Evolutionary conservation across 2,113 vertebrate genomes (phyloP), one percentile per base, ranked within the genome.

Genomic region (Mungos mungo): DNA sequence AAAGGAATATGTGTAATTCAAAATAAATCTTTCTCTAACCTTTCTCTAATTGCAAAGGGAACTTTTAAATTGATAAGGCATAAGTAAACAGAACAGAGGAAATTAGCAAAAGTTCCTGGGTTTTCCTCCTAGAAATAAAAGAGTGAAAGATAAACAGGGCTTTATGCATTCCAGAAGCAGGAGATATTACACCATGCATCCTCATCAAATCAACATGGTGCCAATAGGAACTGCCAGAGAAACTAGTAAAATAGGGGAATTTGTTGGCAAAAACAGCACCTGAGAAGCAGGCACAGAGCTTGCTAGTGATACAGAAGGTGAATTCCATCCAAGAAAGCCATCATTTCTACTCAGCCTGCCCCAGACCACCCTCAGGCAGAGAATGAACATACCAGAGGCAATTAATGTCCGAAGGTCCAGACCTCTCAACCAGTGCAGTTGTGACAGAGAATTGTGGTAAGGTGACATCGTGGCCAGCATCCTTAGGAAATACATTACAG

Each of bases 1-100:
- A 96, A 88, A 23, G 38, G 15, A 79, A 79, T 91, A 38, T 76
- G 12, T 91, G 57, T 77, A 88, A 85, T 96, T 89, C 66, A 97
- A n/a, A 88, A 79, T 72, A 74, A 92, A 92, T 63, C 47, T 5
- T 84, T 74, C 45, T 77, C 13, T 87, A 82, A 83, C 18, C 27
- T 68, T 79, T 79, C 47, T 79, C 31, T 95, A 84, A 80, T 76
- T 68, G 27, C 29, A 90, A 72, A 91, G 50, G 41, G 74, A 93
- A 72, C 50, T 35, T 93, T 95, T 57, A 83, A 95, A 71, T 84
- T 86, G 85, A 33, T 81, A 88, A 66, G 52, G 33, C 23, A 11
- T 41, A 85, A 90, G 87, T 72, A 76, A 66, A 60, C 50, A 79
- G 86, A 25, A 31, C 25, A 89, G 76, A 74, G 33, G 84, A 95